A percentile compares a stretch with the other conserved stretches of the same genome.
Conservation (phyloP, 2,888 invertebrate species). For the Drepanosiphum platanoidis region DNA sequence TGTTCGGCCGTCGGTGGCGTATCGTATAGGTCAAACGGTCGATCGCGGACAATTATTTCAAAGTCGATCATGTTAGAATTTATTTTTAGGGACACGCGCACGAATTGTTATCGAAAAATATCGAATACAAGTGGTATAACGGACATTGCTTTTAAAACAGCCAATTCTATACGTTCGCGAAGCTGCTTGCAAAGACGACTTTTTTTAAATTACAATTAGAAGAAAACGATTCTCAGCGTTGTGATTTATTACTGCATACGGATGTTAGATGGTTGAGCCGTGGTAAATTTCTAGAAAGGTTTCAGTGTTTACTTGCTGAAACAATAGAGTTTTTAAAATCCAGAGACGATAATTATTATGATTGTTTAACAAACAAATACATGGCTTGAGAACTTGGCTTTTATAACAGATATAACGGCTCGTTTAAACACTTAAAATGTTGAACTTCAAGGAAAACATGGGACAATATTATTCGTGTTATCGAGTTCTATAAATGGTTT, state of each 20-base stretch:
- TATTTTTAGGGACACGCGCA: too few relatives aligned
- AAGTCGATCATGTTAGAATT: too few relatives aligned
- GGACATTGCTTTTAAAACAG: constrained; percentile 44
- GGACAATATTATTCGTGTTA: constrained; percentile 13
- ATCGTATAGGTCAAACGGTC: too few relatives aligned
- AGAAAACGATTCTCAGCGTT: constrained; percentile 39
- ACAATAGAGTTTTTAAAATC: constrained; percentile 8
- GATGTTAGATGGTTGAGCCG: constrained; percentile 48
- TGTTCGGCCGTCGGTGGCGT: too few relatives aligned
- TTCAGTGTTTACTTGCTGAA: constrained; percentile 54
- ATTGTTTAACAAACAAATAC: not conserved
- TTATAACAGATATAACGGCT: constrained; percentile 22
- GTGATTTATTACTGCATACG: constrained; percentile 9
- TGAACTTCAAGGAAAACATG: constrained; percentile 27
- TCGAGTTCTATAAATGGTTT: constrained; percentile 26
- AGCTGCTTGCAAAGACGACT: constrained; percentile 14
- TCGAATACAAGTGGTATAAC: not conserved
- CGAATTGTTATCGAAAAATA: constrained; percentile 26
- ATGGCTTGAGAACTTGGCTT: not conserved
- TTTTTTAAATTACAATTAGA: constrained; percentile 43
- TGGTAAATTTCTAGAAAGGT: constrained; percentile 63
- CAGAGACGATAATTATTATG: constrained; percentile 15
- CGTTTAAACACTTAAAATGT: constrained; percentile 24
- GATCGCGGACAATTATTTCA: too few relatives aligned
- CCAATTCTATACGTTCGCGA: constrained; percentile 23